Base-by-base conservation (phyloP, 37 sponge, comb jelly and placozoan genomes). In the Ianthella basta region DNA sequence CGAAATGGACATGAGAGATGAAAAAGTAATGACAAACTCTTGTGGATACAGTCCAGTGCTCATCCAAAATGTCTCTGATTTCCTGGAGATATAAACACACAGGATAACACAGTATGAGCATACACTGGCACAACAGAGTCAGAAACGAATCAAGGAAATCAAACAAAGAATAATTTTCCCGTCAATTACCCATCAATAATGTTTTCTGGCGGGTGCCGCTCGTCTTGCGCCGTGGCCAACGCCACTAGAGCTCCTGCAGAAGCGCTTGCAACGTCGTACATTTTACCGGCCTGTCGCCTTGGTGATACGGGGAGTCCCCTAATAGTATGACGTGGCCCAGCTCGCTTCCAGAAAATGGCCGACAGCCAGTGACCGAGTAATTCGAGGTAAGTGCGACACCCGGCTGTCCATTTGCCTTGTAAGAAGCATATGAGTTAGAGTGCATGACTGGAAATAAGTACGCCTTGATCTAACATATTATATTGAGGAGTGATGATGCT, bases 31-130 rank as follows among this genome's bases (percentile, higher is more conserved):
- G 50, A 94, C 74, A 44, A 94, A 82, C 60, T 94, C 93, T 55
- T 94, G 95, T 0, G 95, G 95, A 57, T 77, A 94, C 77, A 94
- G 35, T 53, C 95, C 95, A 20, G 95, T 94, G 33, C 90, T 91
- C 54, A 70, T 29, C 95, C 95, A 94, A 65, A 70, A 94, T 33
- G 95, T 88, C 72, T 70, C 74, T 75, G 88, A 79, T 61, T 94
- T 87, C 56, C 95, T 94, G 60, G 10, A 63, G 15, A n/a, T 20
- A 53, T 33, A 38, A n/a, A n/a, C n/a, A 18, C 20, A 78, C 32
- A 73, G 27, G 29, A n/a, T 3, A 10, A 82, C 32, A 39, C 5
- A 74, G 5, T n/a, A 70, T 2, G 21, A 44, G 3, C 3, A 3
- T 8, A 44, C 50, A 8, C 8, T 3, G 8, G 50, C 50, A 44